Percentiles rank a stretch among this genome's conserved stretches.
These are phyloP conservation scores for Aricia agestis DNA, from an alignment of 1,140 invertebrate genomes.

Conservation along the genomic window DNA sequence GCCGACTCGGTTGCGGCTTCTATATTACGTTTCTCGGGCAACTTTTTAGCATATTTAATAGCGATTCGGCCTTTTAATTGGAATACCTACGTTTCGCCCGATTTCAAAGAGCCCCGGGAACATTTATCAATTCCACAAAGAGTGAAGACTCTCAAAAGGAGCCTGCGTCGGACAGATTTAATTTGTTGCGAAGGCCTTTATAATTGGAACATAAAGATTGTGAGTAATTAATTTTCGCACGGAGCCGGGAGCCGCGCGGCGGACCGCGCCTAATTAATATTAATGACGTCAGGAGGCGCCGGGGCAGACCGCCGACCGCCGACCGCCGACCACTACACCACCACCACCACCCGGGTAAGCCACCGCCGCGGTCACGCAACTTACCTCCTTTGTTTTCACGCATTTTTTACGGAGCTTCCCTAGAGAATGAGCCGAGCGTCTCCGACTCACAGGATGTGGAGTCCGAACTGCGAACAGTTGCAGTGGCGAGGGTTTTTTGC, in stretches of 20 bases:
- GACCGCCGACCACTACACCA: conserved; percentile 16
- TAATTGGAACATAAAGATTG: conserved; percentile 76
- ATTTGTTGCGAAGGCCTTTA: conserved; percentile 76
- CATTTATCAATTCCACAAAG: conserved; percentile 75
- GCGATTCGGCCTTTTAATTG: conserved; percentile 67
- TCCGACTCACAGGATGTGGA: background rate
- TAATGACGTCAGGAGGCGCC: conserved; percentile 67
- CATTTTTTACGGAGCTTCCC: conserved; percentile 16
- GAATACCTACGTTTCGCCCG: conserved; percentile 63
- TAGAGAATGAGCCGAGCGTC: conserved; percentile 5
- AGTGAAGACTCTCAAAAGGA: conserved; percentile 73
- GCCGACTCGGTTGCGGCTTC: conserved; percentile 46
- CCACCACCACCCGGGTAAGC: conserved; percentile 42
- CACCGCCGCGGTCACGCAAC: conserved; percentile 33
- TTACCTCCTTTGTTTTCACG: conserved; percentile 33
- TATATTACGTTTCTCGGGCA: conserved; percentile 30
- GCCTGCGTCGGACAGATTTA: conserved; percentile 74
- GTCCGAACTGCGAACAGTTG: background rate
- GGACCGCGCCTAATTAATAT: conserved; percentile 73
- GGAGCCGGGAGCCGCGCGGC: conserved; percentile 64
- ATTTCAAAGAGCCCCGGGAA: conserved; percentile 68
- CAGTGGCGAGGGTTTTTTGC: background rate
- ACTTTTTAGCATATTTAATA: conserved; percentile 36
- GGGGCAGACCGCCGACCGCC: conserved; percentile 20
- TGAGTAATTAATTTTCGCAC: conserved; percentile 76